Evolutionary conservation across 2,888 invertebrate genomes (phyloP).

Genomic region (Tortricodes alternella): DNA sequence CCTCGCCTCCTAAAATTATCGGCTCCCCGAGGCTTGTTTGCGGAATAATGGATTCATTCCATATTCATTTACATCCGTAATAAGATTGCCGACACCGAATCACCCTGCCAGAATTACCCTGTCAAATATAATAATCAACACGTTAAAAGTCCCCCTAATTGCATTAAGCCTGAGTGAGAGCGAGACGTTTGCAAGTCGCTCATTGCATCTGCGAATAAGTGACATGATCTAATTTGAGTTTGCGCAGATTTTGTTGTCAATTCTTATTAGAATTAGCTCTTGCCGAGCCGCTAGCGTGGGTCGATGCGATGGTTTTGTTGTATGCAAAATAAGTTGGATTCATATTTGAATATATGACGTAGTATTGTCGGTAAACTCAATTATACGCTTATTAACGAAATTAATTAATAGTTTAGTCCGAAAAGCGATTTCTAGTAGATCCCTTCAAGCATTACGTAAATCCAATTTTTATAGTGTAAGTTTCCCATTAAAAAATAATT

Average conservation of each 20-base stretch:
- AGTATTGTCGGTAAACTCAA: too few species aligned
- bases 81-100: constrained; percentile 72
- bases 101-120: constrained; percentile 69
- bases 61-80: constrained; percentile 81
- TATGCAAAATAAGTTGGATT: too few species aligned
- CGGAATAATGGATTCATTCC: constrained; percentile 81
- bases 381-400: too few species aligned
- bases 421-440: too few species aligned
- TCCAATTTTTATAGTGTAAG: too few species aligned
- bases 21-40: constrained; percentile 71
- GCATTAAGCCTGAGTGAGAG: constrained; percentile 38
- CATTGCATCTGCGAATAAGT: constrained; percentile 45
- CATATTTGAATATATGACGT: too few species aligned
- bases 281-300: constrained; percentile 37
- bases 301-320: not conserved
- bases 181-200: constrained; percentile 45
- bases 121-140: constrained; percentile 72
- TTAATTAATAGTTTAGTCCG: too few species aligned
- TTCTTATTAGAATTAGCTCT: constrained; percentile 55
- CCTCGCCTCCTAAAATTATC: constrained; percentile 63
- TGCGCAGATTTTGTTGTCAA: constrained; percentile 66
- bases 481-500: too few species aligned
- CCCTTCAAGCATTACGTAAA: too few species aligned
- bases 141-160: constrained; percentile 39
- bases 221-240: constrained; percentile 72